These are phyloP conservation scores for Megaceryle alcyon DNA, from an alignment of 2,797 vertebrate genomes.

Conservation along the genomic window DNA sequence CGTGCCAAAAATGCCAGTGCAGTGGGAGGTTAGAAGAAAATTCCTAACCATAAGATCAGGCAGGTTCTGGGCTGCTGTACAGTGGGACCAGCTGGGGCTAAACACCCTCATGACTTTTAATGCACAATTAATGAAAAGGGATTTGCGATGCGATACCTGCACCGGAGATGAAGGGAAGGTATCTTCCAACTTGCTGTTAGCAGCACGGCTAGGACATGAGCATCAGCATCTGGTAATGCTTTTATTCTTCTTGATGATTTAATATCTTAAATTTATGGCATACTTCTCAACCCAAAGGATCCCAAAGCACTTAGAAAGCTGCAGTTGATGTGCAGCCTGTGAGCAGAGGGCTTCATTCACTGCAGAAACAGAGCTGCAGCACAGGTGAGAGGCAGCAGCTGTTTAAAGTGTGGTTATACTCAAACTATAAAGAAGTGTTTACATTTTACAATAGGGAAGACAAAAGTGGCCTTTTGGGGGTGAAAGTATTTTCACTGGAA, in stretches of 20 bases:
- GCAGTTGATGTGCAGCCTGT: background rate
- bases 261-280: conserved; percentile 21
- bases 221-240: conserved; percentile 40
- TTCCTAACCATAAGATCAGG: background rate
- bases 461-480: conserved; percentile 46
- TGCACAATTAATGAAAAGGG: background rate
- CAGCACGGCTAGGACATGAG: background rate
- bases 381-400: conserved; percentile 48
- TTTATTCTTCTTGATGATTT: background rate
- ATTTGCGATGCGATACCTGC: background rate
- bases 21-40: background rate
- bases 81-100: background rate
- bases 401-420: conserved; percentile 47
- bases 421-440: conserved; percentile 44
- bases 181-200: background rate
- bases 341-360: conserved; percentile 13
- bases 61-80: background rate
- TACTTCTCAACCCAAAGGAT: conserved; percentile 17
- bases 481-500: conserved; percentile 45
- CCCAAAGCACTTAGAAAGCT: background rate
- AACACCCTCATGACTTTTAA: background rate
- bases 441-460: conserved; percentile 50
- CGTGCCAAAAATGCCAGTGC: background rate
- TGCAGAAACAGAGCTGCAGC: conserved; percentile 33
- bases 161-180: background rate